These are phyloP conservation scores for Heterohyrax brucei DNA, from an alignment of 2,797 vertebrate species.

Conservation along the genomic window DNA sequence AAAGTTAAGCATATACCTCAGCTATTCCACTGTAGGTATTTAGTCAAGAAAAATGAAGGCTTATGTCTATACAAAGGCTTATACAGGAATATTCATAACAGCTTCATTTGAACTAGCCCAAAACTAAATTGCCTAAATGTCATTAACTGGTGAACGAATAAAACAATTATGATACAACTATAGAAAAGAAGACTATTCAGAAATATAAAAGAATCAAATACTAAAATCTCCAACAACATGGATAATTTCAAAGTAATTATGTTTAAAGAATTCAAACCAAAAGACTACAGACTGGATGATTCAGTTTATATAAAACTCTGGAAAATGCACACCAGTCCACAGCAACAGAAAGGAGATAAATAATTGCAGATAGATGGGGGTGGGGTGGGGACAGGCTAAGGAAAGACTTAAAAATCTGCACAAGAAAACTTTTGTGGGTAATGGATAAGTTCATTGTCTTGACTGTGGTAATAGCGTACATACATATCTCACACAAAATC, in stretches of 20 bases:
- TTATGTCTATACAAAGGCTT: neutral
- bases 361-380: neutral
- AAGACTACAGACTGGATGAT: too few species aligned
- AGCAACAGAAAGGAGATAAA: neutral
- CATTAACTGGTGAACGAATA: neutral
- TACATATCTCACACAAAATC: neutral
- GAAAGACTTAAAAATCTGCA: neutral
- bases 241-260: neutral
- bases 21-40: neutral
- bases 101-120: neutral
- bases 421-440: neutral
- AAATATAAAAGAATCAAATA: constrained; percentile 26
- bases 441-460: neutral
- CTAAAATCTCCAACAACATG: neutral
- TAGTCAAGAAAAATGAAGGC: constrained; percentile 24
- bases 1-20: neutral
- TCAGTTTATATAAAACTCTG: neutral
- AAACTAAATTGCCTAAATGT: constrained; percentile 26
- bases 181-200: neutral
- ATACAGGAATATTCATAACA: neutral
- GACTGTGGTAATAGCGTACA: neutral
- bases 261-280: neutral
- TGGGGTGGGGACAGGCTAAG: neutral
- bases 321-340: neutral
- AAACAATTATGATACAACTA: neutral